phyloP scores from a whole-genome alignment of 2,888 invertebrate species.

The Lasioglossum zephyrum region DNA sequence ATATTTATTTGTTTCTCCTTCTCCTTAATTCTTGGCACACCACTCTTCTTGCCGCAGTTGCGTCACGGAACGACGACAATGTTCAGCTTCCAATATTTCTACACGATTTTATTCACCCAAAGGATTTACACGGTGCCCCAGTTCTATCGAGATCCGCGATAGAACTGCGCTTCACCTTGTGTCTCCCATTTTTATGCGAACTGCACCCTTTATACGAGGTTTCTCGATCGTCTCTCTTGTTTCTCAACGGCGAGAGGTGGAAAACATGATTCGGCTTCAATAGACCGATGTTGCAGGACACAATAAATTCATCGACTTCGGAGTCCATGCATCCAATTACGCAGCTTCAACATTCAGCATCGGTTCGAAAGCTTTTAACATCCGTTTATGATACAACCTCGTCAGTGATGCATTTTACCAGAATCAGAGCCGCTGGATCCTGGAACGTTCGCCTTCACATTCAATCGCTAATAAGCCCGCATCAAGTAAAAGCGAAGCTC shows the following conservation, averaged over 20 bases:
- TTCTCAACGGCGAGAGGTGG: no score
- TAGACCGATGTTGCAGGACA: no score
- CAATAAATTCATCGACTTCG: neutral
- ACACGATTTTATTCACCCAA: neutral
- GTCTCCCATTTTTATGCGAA: neutral
- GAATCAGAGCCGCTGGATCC: neutral
- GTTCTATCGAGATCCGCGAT: neutral
- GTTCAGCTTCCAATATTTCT: neutral
- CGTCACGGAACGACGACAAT: neutral
- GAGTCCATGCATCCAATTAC: neutral
- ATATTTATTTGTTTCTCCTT: conserved; percentile 27
- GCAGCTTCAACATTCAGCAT: neutral
- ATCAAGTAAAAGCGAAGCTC: conserved; percentile 29
- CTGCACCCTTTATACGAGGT: neutral
- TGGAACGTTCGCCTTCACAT: conserved; percentile 33
- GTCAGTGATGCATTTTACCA: conserved; percentile 13
- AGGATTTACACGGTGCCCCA: neutral
- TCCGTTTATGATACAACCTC: neutral
- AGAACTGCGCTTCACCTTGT: neutral
- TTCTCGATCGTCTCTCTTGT: neutral
- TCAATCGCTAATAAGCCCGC: conserved; percentile 50
- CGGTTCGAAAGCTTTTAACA: neutral
- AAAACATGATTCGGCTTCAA: no score
- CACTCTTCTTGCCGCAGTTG: conserved; percentile 3
- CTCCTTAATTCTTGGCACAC: conserved; percentile 36